Conservation (phyloP, 2,888 invertebrate species). For the Rhogogaster chlorosoma region DNA sequence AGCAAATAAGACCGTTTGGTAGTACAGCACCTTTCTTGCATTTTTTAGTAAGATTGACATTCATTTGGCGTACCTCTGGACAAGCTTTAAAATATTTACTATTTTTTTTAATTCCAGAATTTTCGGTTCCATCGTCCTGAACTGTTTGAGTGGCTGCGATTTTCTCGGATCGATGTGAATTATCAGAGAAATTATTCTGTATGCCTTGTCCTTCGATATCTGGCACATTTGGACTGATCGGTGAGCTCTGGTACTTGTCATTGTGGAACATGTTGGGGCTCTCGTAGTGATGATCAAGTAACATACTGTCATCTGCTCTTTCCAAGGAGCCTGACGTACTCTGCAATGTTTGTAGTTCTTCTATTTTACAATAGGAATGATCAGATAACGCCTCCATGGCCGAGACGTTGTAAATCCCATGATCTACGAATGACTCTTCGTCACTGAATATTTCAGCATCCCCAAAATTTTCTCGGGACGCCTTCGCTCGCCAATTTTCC, state of each 20-base stretch:
- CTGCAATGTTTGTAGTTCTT: not conserved
- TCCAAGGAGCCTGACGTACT: not conserved
- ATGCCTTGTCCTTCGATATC: not conserved
- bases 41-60: too few relatives aligned
- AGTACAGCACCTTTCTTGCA: conserved; percentile 25
- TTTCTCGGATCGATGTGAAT: not conserved
- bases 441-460: not conserved
- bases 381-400: not conserved
- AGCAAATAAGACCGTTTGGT: conserved; percentile 44
- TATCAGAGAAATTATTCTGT: not conserved
- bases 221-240: not conserved
- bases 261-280: conserved; percentile 16
- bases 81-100: conserved; percentile 27
- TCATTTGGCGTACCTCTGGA: conserved; percentile 30
- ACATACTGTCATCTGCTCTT: not conserved
- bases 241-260: not conserved
- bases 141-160: not conserved
- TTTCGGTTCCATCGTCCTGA: conserved; percentile 1
- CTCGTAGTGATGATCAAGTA: conserved; percentile 32
- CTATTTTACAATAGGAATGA: conserved; percentile 10
- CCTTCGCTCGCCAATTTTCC: conserved; percentile 14
- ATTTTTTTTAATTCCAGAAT: not conserved
- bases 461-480: not conserved
- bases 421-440: not conserved
- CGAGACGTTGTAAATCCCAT: not conserved